Conservation (phyloP, 1,140 invertebrate species). For the Drosophila mauritiana region DNA sequence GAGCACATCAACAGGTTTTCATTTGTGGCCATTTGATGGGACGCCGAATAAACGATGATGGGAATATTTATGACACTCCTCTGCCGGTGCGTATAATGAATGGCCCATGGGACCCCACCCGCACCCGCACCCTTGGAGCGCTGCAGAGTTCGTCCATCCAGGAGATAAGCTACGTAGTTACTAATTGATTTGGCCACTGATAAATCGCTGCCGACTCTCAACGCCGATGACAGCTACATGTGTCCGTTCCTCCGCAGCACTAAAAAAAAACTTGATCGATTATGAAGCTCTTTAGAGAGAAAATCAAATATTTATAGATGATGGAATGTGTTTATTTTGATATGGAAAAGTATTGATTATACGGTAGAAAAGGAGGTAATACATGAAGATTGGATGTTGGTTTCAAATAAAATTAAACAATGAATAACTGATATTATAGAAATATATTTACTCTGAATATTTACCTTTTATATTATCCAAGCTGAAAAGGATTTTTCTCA, state of each 20-base stretch:
- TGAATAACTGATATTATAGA: too few relatives aligned
- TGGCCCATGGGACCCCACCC: constrained; percentile 49
- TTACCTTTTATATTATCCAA: background rate
- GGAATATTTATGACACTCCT: constrained; percentile 83
- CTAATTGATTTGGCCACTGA: constrained; percentile 79
- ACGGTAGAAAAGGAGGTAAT: too few relatives aligned
- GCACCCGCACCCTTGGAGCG: too few relatives aligned
- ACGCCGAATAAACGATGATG: constrained; percentile 77
- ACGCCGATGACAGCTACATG: constrained; percentile 62
- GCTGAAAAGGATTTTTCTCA: background rate
- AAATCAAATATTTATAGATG: background rate
- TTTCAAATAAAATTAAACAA: too few relatives aligned
- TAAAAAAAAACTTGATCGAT: constrained; percentile 20
- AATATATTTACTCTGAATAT: background rate
- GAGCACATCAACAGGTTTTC: constrained; percentile 78
- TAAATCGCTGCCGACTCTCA: constrained; percentile 67
- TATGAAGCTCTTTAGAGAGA: too few relatives aligned
- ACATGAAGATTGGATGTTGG: too few relatives aligned
- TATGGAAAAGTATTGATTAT: background rate
- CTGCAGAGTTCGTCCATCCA: background rate
- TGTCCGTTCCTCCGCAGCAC: constrained; percentile 46
- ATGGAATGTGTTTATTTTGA: too few relatives aligned
- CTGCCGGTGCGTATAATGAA: constrained; percentile 79
- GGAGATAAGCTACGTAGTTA: constrained; percentile 75
- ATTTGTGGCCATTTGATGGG: constrained; percentile 78